Evolutionary conservation across 2,113 vertebrate species (phyloP).

Genomic region (Xenus cinereus): DNA sequence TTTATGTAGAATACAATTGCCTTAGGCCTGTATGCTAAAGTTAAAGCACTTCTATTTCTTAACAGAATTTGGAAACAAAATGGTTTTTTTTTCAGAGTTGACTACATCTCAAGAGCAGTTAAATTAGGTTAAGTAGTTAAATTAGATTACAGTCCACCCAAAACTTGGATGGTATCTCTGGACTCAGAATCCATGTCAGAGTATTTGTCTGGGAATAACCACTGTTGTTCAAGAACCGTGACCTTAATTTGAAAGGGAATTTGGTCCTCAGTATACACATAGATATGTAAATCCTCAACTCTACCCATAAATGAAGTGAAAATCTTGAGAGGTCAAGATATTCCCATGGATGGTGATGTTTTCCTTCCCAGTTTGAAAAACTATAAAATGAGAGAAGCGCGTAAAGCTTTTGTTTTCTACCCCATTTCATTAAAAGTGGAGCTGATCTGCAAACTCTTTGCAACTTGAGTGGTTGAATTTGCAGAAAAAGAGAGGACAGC

Average conservation of each 20-base stretch:
- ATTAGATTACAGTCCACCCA: conserved; percentile 24
- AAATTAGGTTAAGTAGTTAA: conserved; percentile 45
- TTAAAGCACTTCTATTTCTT: background rate
- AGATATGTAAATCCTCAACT: background rate
- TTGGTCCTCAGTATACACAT: background rate
- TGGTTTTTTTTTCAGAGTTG: background rate
- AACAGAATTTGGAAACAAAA: conserved; percentile 28
- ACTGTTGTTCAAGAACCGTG: background rate
- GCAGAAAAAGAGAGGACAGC: background rate
- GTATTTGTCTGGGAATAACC: background rate
- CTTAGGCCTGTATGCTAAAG: background rate
- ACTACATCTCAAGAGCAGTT: background rate
- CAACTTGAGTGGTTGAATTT: background rate
- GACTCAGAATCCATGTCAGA: background rate
- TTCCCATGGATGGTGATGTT: background rate
- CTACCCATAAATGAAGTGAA: background rate
- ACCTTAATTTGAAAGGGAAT: background rate
- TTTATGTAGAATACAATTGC: background rate
- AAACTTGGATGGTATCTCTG: conserved; percentile 18
- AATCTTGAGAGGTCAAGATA: background rate
- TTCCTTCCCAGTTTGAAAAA: background rate
- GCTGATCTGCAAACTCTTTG: background rate
- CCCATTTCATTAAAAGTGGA: background rate
- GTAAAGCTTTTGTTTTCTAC: background rate
- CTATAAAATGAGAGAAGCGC: background rate